Evolutionary conservation across 2,113 vertebrate species (phyloP).

Genomic region (Pampusana beccarii): DNA sequence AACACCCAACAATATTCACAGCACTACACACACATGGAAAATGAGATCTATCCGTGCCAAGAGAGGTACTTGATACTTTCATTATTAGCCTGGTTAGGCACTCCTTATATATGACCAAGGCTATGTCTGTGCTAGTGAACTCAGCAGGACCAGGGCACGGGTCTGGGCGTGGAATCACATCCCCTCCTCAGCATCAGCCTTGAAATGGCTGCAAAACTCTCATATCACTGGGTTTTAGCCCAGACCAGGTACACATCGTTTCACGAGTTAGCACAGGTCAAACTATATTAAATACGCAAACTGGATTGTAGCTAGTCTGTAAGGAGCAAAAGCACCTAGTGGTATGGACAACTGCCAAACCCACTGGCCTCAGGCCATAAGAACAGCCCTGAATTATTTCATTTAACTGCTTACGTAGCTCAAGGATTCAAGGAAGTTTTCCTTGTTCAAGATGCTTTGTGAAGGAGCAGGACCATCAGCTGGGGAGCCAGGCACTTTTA

Average conservation of each 20-base stretch:
- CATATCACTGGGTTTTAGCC: rapidly evolving
- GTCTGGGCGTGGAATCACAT: not conserved
- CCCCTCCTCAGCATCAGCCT: not conserved
- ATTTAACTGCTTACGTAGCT: not conserved
- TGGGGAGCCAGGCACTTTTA: not conserved
- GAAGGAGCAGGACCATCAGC: not conserved
- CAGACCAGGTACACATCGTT: not conserved
- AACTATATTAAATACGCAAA: not conserved
- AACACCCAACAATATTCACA: not conserved
- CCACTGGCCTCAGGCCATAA: not conserved
- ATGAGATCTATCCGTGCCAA: not conserved
- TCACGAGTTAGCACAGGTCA: not conserved
- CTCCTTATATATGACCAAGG: not conserved
- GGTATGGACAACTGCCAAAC: not conserved
- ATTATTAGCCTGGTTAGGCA: not conserved
- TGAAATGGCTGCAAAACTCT: not conserved
- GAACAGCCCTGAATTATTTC: not conserved
- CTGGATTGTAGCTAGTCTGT: not conserved
- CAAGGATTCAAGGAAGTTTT: not conserved
- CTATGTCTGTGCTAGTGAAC: not conserved
- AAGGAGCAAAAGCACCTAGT: not conserved
- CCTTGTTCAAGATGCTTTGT: not conserved
- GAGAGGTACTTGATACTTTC: not conserved
- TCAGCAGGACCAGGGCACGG: not conserved
- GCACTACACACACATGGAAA: not conserved